Base-by-base conservation (phyloP, 2,888 invertebrate genomes). In the Helleia helle region DNA sequence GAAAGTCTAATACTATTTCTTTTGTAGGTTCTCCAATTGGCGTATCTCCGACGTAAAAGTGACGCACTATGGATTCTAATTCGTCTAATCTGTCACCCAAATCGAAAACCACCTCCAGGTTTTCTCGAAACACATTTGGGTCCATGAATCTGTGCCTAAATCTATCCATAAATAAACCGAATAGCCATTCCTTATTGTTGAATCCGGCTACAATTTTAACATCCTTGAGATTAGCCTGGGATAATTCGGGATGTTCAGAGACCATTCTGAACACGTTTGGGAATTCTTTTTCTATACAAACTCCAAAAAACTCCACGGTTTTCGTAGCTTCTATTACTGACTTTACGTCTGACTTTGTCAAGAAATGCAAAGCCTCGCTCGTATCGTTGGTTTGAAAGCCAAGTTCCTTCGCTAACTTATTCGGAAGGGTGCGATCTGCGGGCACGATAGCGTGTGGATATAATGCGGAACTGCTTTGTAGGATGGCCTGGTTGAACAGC, bases 41-140 rank as follows among this genome's bases (percentile, higher is more conserved):
- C 14, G 58, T 49, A 38, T 67, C 69, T 0, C 67, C 70, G 6
- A 69, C 44, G 29, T 72, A 72, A 28, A 63, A 72, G 7, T 60
- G 52, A 18, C 54, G 49, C 2, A 63, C 42, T 0, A 47, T 30
- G 2, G 51, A 37, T 9, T 48, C 50, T 55, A 64, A 52, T 25
- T 53, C 53, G 3, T 42, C 34, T 8, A 55, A 52, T 7, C 46
- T 36, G 8, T 51, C 42, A 8, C 51, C 36, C 5, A 49, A 41
- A 41, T 55, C 47, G 14, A 30, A 39, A n/a, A 31, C 7, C 2
- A 30, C 9, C 4, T 40, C 29, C 15, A 40, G n/a, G 12, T 31
- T 40, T 5, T 30, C 25, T 12, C 30, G 24, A 12, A 40, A 40
- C 17, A 17, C 15, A 6, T 30, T 11, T 13, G 31, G 31, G n/a